These are phyloP conservation scores for Mya arenaria DNA, from an alignment of 1,140 invertebrate species.

Conservation along the genomic window DNA sequence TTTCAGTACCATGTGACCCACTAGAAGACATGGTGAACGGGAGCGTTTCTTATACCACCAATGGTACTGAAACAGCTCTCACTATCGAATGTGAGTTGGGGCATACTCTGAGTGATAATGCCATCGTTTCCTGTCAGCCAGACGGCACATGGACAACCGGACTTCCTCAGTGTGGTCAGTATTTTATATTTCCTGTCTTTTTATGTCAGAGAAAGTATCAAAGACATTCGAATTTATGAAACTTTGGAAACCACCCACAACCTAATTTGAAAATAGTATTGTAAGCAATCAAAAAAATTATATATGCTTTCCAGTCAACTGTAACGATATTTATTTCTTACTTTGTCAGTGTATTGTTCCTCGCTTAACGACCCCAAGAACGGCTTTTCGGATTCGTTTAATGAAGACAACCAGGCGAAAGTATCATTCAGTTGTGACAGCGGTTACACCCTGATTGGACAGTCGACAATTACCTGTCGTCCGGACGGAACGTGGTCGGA, in stretches of 20 bases:
- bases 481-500: not conserved
- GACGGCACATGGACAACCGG: constrained; percentile 18
- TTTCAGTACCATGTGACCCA: constrained; percentile 20
- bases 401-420: not conserved
- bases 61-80: constrained; percentile 3
- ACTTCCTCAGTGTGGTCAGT: constrained; percentile 31
- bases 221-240: too few relatives aligned
- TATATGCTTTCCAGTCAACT: too few relatives aligned
- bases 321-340: too few relatives aligned
- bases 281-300: too few relatives aligned
- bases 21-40: not conserved
- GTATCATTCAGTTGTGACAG: constrained; percentile 27
- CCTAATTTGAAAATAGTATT: too few relatives aligned
- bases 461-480: not conserved
- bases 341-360: not conserved
- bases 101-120: constrained; percentile 8
- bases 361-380: not conserved
- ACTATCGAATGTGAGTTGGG: constrained; percentile 11
- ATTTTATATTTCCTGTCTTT: too few relatives aligned
- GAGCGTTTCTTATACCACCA: not conserved
- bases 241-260: too few relatives aligned
- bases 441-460: constrained; percentile 1
- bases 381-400: not conserved
- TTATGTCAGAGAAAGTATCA: too few relatives aligned
- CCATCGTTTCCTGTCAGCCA: constrained; percentile 2